Conservation (phyloP, 2,797 vertebrate species). For the Rhabdophis nuchalis region DNA sequence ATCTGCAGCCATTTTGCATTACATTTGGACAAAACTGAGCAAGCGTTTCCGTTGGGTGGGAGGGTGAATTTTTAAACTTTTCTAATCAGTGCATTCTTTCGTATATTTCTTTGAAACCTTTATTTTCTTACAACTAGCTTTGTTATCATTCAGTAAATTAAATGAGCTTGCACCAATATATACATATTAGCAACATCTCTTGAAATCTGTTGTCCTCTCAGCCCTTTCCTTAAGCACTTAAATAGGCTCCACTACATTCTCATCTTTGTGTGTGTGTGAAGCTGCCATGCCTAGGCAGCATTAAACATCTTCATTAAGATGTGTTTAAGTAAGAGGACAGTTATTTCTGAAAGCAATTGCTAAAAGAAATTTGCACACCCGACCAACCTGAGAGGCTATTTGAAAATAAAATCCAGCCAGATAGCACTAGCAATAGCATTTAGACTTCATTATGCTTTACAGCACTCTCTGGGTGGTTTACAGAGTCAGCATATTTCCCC, state of each 20-base stretch:
- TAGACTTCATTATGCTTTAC: background rate
- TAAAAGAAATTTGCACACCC: background rate
- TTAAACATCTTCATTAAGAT: background rate
- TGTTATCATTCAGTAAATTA: slow-evolving; percentile 56
- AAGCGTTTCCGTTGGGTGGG: slow-evolving; percentile 71
- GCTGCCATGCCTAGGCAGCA: slow-evolving; percentile 24
- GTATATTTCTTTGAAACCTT: slow-evolving; percentile 52
- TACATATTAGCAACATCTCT: slow-evolving; percentile 35
- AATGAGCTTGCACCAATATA: slow-evolving; percentile 10
- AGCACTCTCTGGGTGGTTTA: background rate
- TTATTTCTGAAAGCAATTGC: slow-evolving; percentile 14
- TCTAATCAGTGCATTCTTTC: slow-evolving; percentile 67
- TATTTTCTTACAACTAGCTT: slow-evolving; percentile 45
- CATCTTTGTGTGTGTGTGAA: background rate
- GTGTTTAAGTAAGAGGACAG: background rate
- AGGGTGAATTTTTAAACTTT: slow-evolving; percentile 64
- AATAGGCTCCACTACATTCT: background rate
- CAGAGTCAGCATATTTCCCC: background rate
- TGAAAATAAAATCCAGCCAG: background rate
- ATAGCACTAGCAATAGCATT: background rate
- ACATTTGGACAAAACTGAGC: slow-evolving; percentile 80
- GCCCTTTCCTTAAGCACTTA: background rate
- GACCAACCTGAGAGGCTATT: slow-evolving; percentile 15
- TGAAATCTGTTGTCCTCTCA: background rate
- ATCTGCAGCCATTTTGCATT: slow-evolving; percentile 75